phyloP scores from a whole-genome alignment of 2,797 vertebrate genomes.

The Borostomias antarcticus region DNA sequence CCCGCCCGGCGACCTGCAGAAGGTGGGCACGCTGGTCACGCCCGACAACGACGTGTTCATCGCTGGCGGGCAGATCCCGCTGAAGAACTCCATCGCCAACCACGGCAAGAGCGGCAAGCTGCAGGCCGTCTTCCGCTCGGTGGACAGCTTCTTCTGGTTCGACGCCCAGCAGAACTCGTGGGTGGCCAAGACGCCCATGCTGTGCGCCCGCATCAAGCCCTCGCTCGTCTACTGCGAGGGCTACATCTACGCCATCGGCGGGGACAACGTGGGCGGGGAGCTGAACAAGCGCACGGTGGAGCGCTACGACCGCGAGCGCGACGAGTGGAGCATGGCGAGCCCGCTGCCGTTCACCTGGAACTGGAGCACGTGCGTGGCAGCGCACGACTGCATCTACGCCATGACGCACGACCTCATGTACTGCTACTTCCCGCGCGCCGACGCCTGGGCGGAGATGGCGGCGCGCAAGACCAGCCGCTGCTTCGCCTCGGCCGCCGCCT shows the following conservation, averaged over 20 bases:
- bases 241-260: constrained; percentile 95
- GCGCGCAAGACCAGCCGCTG: constrained; percentile 93
- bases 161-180: constrained; percentile 97
- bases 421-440: constrained; percentile 92
- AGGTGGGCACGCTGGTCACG: constrained; percentile 93
- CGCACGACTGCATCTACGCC: constrained; percentile 94
- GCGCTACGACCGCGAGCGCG: constrained; percentile 91
- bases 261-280: constrained; percentile 90
- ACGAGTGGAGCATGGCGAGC: constrained; percentile 95
- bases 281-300: constrained; percentile 94
- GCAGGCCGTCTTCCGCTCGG: constrained; percentile 90
- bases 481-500: constrained; percentile 91
- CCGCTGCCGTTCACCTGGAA: constrained; percentile 94
- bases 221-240: constrained; percentile 94
- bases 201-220: constrained; percentile 90
- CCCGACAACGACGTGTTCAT: constrained; percentile 97
- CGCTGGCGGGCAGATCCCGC: constrained; percentile 92
- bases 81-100: constrained; percentile 87
- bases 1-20: constrained; percentile 92
- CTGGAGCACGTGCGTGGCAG: constrained; percentile 91
- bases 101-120: constrained; percentile 90
- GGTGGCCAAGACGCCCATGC: constrained; percentile 95
- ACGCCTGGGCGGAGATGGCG: constrained; percentile 97
- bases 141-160: constrained; percentile 97
- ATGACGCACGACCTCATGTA: constrained; percentile 96